Base-by-base conservation (phyloP, 2,888 invertebrate genomes). In the Serripes groenlandicus region DNA sequence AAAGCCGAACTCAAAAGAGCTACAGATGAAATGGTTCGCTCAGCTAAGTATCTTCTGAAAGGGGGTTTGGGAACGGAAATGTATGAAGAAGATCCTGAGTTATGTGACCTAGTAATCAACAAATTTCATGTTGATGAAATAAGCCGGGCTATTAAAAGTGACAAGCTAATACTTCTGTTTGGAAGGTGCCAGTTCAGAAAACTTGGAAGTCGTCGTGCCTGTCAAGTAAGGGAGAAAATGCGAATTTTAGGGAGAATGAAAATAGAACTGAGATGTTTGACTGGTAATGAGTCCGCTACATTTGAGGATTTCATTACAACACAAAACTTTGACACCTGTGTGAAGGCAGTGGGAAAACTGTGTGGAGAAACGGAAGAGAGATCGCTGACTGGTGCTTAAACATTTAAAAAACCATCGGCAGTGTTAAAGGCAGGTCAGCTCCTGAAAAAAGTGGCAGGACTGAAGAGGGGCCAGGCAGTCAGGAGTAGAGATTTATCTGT, bases 401-500 rank as follows among this genome's bases (percentile, higher is more conserved):
- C 75, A 28, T 75, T 70, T 34, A 28, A n/a, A 42, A 75, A 75
- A 35, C 74, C 79, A 42, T 74, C 79, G n/a, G 60, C 74, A 42
- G 74, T 74, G 23, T 49, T 79, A 23, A 78, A 74, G 62, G 60
- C 70, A 34, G 75, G 79, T 23, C 74, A 79, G 35, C 49, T 79
- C 23, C 34, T 79, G 60, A 75, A 37, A 35, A 74, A 74, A 56
- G 15, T 71, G 15, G 80, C 75, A 34, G 74, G 56, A 28, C 62
- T 79, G 21, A 79, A 75, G 58, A 79, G 69, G 58, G 75, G 79
- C 69, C 79, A 70, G 70, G 75, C 70, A 34, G 69, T 79, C 56
- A 42, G 70, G 56, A 75, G 52, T 9, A 58, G 49, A 58, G 70
- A 74, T 62, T 52, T 60, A 42, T 56, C 42, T 28, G 37, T 18